Evolutionary conservation across 2,797 vertebrate species (phyloP), one percentile per base, ranked within the genome.

Genomic region (Mormyrops attenuatus): DNA sequence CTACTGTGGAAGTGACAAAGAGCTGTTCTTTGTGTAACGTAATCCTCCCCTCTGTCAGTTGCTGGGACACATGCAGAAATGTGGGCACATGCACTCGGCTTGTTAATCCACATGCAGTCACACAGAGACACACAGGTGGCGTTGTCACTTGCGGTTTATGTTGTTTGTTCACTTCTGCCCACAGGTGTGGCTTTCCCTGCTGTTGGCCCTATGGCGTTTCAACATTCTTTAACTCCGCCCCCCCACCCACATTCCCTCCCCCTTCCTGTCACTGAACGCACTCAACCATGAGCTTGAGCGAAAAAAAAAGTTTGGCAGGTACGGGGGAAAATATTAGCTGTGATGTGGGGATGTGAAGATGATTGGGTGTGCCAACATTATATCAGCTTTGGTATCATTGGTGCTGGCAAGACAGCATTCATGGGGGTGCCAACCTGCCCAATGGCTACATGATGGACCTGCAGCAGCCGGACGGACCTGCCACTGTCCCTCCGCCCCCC

Each of bases 81-180:
- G 52, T n/a, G n/a, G 22, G 82, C 52, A 60, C 17, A 88, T 55
- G 44, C 86, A 63, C 30, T 44, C 34, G 9, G 47, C 84, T 52
- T 34, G 80, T 49, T 89, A 84, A 34, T 50, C 34, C 22, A 30
- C 38, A 66, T 26, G n/a, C 41, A 52, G 34, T 26, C 34, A 63
- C 55, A n/a, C 77, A 85, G 53, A 85, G 77, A 85, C 26, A 17
- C 88, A 66, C 82, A 89, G 88, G 82, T 89, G 88, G 22, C 57
- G n/a, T 22, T 85, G 82, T 89, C 88, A 89, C 57, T 66, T 86
- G 57, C 53, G 26, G 86, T 89, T 85, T 89, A 52, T 53, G 34
- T 85, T 49, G 52, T 85, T 80, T 89, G 77, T 60, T 89, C 9
- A 52, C 30, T 50, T 85, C 80, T 20, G 22, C 55, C 77, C 73